Percentiles rank a stretch among this genome's conserved stretches.
Conservation (phyloP, 2,888 invertebrate species). For the Melanotus villosus region DNA sequence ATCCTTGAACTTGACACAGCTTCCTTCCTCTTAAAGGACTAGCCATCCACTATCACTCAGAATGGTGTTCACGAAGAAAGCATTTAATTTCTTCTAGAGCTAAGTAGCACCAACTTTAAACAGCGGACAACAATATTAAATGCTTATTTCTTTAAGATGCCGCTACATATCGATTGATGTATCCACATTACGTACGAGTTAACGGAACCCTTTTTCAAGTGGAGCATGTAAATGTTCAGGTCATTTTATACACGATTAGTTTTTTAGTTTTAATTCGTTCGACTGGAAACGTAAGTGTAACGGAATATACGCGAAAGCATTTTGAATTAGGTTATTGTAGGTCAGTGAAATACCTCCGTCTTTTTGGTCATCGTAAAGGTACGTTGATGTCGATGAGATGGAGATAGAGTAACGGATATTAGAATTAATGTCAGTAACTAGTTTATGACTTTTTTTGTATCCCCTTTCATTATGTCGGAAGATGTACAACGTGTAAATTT, state of each 20-base stretch:
- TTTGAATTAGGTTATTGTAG: neutral
- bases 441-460: too few relatives aligned
- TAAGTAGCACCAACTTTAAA: neutral
- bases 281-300: conserved; percentile 2
- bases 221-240: conserved; percentile 6
- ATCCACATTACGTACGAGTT: conserved; percentile 4
- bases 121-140: neutral
- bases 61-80: neutral
- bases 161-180: conserved; percentile 7
- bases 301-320: conserved; percentile 4
- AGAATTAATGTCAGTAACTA: too few relatives aligned
- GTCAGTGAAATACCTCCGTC: neutral
- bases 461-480: too few relatives aligned
- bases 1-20: conserved; percentile 14
- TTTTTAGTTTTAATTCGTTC: neutral
- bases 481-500: too few relatives aligned
- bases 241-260: neutral
- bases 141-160: neutral
- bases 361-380: neutral
- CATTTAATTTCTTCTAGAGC: neutral
- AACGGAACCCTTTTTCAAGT: conserved; percentile 25
- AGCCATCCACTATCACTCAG: neutral
- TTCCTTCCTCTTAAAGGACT: neutral
- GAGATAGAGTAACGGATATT: too few relatives aligned
- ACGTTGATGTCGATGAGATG: too few relatives aligned